A percentile compares a stretch with the other conserved stretches of the same genome.
Evolutionary conservation across 2,888 invertebrate species (phyloP).

Genomic region (Heterodera filipjevi): DNA sequence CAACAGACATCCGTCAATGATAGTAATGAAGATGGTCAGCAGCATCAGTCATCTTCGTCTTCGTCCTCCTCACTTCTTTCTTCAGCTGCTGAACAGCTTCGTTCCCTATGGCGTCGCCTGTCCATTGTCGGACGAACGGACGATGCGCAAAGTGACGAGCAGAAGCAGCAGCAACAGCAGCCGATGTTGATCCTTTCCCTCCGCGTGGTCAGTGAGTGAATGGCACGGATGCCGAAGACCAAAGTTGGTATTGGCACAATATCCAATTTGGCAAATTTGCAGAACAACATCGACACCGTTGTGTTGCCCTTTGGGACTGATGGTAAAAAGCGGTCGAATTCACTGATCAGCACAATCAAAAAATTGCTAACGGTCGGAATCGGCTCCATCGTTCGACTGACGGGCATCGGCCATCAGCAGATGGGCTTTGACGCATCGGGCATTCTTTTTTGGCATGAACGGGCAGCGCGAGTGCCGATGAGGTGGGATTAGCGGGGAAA

Average conservation of each 20-base stretch:
- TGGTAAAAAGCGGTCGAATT: not conserved
- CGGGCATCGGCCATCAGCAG: not conserved
- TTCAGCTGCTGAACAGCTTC: constrained; percentile 20
- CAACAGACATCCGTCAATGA: not conserved
- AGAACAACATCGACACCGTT: constrained; percentile 32
- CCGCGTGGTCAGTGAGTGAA: constrained; percentile 37
- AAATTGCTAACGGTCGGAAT: not conserved
- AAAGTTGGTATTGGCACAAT: too few relatives aligned
- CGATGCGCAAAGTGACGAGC: constrained; percentile 15
- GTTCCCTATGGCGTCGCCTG: constrained; percentile 32
- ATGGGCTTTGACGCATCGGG: not conserved
- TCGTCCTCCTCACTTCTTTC: not conserved
- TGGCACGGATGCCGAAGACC: not conserved
- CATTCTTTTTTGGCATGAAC: constrained; percentile 11
- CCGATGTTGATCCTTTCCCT: constrained; percentile 46
- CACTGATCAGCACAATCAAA: not conserved
- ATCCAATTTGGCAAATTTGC: not conserved
- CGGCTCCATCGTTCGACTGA: not conserved
- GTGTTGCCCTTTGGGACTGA: not conserved
- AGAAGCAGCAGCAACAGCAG: not conserved
- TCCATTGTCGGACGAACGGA: constrained; percentile 29
- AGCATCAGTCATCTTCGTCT: not conserved
- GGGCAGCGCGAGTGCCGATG: constrained; percentile 8
- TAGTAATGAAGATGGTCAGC: too few relatives aligned
- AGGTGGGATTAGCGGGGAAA: not conserved